phyloP scores from a whole-genome alignment of 2,113 vertebrate genomes.

The Sminthopsis crassicaudata region DNA sequence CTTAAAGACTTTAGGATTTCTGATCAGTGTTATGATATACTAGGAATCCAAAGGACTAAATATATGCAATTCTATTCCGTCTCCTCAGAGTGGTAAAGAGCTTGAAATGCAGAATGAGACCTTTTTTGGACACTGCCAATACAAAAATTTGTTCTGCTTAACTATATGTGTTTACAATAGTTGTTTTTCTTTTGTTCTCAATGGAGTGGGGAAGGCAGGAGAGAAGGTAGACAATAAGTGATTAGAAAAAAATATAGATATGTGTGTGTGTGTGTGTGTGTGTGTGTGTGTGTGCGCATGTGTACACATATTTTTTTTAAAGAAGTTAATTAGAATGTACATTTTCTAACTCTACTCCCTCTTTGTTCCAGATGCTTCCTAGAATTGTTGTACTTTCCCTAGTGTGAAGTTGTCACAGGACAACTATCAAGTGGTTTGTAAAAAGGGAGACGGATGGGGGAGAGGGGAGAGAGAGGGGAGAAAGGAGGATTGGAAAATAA shows the following conservation, averaged over 20 bases:
- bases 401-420: background rate
- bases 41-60: background rate
- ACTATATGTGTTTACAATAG: background rate
- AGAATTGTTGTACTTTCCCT: conserved; percentile 8
- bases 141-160: background rate
- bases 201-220: background rate
- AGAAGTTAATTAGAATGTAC: background rate
- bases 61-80: background rate
- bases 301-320: background rate
- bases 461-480: background rate
- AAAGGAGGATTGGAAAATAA: background rate
- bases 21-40: background rate
- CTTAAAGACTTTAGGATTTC: background rate
- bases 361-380: background rate
- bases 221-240: background rate
- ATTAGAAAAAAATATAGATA: background rate
- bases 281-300: too few species aligned
- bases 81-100: background rate
- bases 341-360: conserved; percentile 24
- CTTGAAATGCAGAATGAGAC: background rate
- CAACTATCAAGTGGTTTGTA: background rate
- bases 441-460: background rate
- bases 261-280: too few species aligned
- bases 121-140: background rate
- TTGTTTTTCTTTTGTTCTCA: background rate